A percentile compares a stretch with the other conserved stretches of the same genome.
Evolutionary conservation across 2,797 vertebrate species (phyloP).

Genomic region (Tolypeutes matacus): DNA sequence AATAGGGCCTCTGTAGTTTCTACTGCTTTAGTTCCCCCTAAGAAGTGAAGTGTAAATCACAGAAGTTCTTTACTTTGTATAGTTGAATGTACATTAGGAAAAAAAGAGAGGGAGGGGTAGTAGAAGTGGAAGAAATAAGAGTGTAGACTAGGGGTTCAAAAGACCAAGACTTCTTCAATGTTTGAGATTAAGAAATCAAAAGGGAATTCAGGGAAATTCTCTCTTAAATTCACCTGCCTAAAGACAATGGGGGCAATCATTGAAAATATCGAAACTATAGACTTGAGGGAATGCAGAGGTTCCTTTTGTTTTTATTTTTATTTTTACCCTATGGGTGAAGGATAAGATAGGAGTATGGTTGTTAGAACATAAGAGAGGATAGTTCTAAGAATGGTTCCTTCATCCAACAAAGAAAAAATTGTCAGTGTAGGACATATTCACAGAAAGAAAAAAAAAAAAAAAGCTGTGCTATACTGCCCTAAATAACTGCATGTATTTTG

Average conservation of each 20-base stretch:
- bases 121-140: neutral
- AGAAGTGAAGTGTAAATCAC: neutral
- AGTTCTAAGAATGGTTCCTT: neutral
- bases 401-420: neutral
- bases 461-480: neutral
- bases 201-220: conserved; percentile 8
- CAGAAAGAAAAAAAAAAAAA: neutral
- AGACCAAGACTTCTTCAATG: neutral
- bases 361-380: neutral
- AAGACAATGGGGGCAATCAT: neutral
- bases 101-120: neutral
- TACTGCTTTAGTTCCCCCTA: neutral
- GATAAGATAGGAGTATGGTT: neutral
- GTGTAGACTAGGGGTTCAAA: neutral
- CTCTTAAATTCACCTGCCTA: neutral
- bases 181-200: neutral
- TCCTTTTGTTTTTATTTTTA: neutral
- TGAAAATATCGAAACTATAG: neutral
- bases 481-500: conserved; percentile 44
- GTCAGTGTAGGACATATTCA: neutral
- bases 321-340: neutral
- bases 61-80: neutral
- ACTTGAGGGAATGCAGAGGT: neutral
- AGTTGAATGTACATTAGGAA: neutral
- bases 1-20: neutral